Conservation (phyloP, 2,888 invertebrate genomes). For the Pseudanteris insignis region DNA sequence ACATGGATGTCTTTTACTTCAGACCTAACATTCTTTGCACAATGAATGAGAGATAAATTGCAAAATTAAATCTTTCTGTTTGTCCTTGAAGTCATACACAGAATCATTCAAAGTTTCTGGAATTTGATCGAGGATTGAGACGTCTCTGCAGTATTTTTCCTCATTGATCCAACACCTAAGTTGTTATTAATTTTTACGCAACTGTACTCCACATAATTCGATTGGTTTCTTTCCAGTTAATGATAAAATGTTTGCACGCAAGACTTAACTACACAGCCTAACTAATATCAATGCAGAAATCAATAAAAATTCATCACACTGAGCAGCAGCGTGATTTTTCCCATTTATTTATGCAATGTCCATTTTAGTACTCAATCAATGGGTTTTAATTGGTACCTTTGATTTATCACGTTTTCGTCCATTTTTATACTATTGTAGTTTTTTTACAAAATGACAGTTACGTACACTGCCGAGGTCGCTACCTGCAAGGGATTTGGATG, state of each 20-base stretch:
- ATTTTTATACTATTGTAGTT: background rate
- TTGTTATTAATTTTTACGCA: constrained; percentile 10
- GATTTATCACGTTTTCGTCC: constrained; percentile 1
- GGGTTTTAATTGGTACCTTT: constrained; percentile 6
- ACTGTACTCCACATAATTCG: constrained; percentile 11
- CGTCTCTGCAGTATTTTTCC: constrained; percentile 18
- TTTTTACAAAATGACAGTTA: constrained; percentile 76
- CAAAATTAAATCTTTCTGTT: constrained; percentile 16
- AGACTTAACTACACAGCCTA: background rate
- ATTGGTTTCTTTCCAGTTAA: constrained; percentile 4
- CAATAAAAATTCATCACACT: constrained; percentile 5
- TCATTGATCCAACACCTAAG: constrained; percentile 1
- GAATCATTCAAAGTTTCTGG: background rate
- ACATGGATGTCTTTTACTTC: background rate
- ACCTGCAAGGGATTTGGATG: constrained; percentile 87
- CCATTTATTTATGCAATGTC: constrained; percentile 1
- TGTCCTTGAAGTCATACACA: constrained; percentile 17
- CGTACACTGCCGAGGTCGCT: constrained; percentile 87
- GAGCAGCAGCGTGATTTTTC: constrained; percentile 4
- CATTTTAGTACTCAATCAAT: constrained; percentile 2
- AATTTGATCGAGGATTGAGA: constrained; percentile 5
- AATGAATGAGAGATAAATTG: constrained; percentile 16
- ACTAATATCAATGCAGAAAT: constrained; percentile 1
- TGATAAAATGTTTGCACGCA: constrained; percentile 15
- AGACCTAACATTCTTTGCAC: constrained; percentile 4